phyloP scores from a whole-genome alignment of 2,113 vertebrate genomes.

The Chamaetylas fuelleborni region DNA sequence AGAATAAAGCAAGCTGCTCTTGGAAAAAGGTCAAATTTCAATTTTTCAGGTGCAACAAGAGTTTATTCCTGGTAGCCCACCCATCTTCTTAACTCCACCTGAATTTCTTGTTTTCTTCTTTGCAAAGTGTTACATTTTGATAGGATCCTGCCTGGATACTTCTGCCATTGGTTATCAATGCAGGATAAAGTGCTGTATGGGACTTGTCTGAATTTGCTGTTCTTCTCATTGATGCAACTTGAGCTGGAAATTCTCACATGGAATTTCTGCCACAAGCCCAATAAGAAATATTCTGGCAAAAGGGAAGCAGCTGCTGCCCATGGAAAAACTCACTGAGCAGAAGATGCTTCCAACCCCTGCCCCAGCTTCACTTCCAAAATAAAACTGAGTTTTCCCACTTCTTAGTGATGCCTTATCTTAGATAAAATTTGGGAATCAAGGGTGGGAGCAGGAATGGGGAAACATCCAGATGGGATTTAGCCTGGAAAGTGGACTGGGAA shows the following conservation, averaged over 20 bases:
- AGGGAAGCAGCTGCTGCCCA: background rate
- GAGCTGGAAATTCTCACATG: background rate
- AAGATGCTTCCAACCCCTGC: background rate
- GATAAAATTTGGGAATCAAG: background rate
- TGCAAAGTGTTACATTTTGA: background rate
- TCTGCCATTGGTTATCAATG: background rate
- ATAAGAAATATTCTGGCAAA: background rate
- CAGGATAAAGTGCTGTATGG: background rate
- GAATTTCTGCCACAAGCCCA: background rate
- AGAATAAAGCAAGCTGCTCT: background rate
- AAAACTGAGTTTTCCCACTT: background rate
- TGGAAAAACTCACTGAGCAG: background rate
- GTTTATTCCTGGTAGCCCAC: background rate
- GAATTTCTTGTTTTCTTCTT: background rate
- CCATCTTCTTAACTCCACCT: background rate
- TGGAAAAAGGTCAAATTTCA: background rate
- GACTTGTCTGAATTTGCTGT: background rate
- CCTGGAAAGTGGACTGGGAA: rapidly evolving
- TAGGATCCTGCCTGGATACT: background rate
- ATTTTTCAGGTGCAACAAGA: background rate
- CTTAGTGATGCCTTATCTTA: too few relatives aligned
- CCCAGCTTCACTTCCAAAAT: background rate
- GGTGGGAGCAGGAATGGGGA: background rate
- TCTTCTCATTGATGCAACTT: background rate
- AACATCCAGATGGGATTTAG: background rate